A percentile compares a stretch with the other conserved stretches of the same genome.
Conservation (phyloP, 2,797 vertebrate species). For the Hybognathus amarus region DNA sequence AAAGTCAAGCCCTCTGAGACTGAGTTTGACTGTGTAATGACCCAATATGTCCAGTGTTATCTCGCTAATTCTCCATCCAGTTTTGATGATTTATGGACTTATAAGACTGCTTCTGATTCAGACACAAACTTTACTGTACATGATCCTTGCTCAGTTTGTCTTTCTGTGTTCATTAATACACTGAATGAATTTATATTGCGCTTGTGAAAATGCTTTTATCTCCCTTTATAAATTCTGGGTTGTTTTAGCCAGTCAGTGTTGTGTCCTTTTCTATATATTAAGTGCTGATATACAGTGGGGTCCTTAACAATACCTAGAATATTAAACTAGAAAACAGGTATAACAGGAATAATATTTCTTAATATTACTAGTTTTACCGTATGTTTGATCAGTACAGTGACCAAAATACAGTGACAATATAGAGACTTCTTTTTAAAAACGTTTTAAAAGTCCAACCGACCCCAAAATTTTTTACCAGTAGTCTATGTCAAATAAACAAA, state of each 20-base stretch:
- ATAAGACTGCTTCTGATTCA: background rate
- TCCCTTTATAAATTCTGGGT: background rate
- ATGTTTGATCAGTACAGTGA: background rate
- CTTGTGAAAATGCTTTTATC: constrained; percentile 30
- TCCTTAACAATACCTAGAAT: background rate
- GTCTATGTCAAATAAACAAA: background rate
- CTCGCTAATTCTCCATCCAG: background rate
- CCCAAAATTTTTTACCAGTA: background rate
- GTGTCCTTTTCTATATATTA: constrained; percentile 7
- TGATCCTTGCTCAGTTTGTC: constrained; percentile 18
- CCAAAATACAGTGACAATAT: background rate
- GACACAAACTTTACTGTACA: background rate
- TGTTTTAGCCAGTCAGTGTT: constrained; percentile 6
- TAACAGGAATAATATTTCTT: background rate
- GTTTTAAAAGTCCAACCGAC: background rate
- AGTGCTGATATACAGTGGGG: background rate
- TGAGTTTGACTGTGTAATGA: background rate
- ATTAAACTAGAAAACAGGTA: background rate
- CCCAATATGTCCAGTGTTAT: background rate
- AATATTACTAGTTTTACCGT: background rate
- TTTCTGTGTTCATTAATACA: constrained; percentile 5
- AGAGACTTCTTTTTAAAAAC: background rate
- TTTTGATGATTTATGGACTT: constrained; percentile 16
- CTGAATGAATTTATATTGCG: constrained; percentile 11
- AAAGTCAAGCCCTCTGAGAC: background rate